phyloP scores from a whole-genome alignment of 2,888 invertebrate genomes.

The Buathra laborator region DNA sequence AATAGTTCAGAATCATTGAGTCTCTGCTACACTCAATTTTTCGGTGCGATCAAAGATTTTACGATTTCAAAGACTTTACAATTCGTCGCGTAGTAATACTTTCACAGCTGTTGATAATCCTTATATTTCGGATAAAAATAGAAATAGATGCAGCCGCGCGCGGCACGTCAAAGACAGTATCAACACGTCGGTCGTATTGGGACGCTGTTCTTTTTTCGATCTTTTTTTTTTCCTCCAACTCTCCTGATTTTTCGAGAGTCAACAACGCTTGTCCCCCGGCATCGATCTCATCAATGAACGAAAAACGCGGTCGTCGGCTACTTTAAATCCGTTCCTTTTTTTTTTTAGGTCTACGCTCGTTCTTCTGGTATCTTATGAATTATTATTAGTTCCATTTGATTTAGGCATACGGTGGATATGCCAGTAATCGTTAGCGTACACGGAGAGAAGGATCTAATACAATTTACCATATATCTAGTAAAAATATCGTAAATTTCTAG shows the following conservation, averaged over 20 bases:
- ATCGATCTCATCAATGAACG: conserved; percentile 18
- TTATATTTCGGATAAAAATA: conserved; percentile 42
- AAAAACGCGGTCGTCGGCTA: conserved; percentile 68
- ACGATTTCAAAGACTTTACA: not conserved
- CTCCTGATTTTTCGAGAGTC: not conserved
- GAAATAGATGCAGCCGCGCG: conserved; percentile 1
- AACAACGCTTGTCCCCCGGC: not conserved
- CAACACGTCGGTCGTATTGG: not conserved
- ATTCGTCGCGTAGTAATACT: conserved; percentile 21
- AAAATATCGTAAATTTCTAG: too few species aligned
- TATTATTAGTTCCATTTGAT: conserved; percentile 75
- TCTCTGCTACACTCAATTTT: not conserved
- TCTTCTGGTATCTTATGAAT: conserved; percentile 77
- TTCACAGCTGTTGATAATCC: conserved; percentile 29
- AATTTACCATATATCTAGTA: too few species aligned
- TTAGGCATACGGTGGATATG: conserved; percentile 73
- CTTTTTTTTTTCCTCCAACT: conserved; percentile 5
- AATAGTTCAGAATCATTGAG: conserved; percentile 23
- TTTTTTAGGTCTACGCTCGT: conserved; percentile 71
- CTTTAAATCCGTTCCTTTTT: conserved; percentile 44
- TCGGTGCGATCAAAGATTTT: conserved; percentile 6
- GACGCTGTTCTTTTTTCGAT: not conserved
- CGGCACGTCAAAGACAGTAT: not conserved
- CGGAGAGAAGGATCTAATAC: too few species aligned
- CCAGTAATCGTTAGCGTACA: too few species aligned